Base-by-base conservation (phyloP, 2,797 vertebrate genomes). In the Phalloptychus januarius region DNA sequence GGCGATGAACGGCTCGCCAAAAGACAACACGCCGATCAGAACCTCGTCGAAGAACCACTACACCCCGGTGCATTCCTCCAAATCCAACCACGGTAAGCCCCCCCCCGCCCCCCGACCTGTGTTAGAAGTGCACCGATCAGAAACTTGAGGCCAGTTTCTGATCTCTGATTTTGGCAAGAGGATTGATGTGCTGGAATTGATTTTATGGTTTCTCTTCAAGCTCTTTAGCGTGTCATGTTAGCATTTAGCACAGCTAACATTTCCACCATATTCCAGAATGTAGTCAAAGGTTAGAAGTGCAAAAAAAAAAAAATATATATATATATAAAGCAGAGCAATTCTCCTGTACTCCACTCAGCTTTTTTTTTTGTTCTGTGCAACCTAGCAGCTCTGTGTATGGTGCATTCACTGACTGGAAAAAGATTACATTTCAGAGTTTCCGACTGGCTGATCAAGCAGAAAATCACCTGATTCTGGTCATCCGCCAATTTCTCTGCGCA, bases 41-140 rank as follows among this genome's bases (percentile, higher is more conserved):
- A 97, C 97, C 28, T 96, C 97, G 31, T 98, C 97, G 88, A 99
- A 99, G 96, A 99, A 98, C 94, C 98, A 99, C 87, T 98, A 98
- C 92, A 99, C 98, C 7, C 98, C 98, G 0, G 97, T 98, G 77
- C 97, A 98, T 84, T 91, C 96, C n/a, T 95, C 96, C 89, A 99
- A 99, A 87, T 96, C 96, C 84, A 97, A 97, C 92, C 97, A 98
- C 75, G 97, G 98, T 98, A 93, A 91, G 95, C 77, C 20, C 33
- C 40, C 2, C 42, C 10, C 2, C 0, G 2, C 74, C 74, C 33
- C 5, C 63, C 3, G 8, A 67, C 1, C 4, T 18, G 0, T 40
- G 1, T 13, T 40, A 25, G 36, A 44, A 31, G 56, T 36, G 31
- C 18, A 28, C 31, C 13, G 13, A 63, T 74, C 2, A 48, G 18